phyloP scores from a whole-genome alignment of 2,113 vertebrate genomes.

The Microcebus jonahi region DNA sequence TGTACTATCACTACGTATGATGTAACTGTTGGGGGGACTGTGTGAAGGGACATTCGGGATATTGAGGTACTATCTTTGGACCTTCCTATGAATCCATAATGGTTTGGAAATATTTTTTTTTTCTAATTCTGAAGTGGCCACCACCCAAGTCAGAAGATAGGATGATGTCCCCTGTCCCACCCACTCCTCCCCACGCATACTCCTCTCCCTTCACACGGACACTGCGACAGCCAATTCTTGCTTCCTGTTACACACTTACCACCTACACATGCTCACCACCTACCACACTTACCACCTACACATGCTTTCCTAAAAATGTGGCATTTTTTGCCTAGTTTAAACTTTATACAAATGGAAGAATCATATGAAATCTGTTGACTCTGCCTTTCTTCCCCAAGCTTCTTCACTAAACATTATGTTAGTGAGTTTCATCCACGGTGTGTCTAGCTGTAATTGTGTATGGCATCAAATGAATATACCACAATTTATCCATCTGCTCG shows the following conservation, averaged over 20 bases:
- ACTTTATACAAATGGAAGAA: not conserved
- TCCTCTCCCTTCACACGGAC: not conserved
- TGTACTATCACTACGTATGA: not conserved
- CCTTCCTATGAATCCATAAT: not conserved
- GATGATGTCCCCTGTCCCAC: not conserved
- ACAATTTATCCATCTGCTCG: not conserved
- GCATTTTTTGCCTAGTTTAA: not conserved
- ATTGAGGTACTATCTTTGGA: not conserved
- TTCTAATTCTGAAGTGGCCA: not conserved
- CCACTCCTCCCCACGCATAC: not conserved
- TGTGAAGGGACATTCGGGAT: not conserved
- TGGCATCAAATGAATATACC: not conserved
- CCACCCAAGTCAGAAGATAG: not conserved
- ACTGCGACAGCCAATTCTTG: not conserved
- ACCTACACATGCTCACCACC: not conserved
- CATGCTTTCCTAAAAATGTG: not conserved
- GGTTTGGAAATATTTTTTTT: not conserved
- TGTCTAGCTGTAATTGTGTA: not conserved
- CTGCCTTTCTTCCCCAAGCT: not conserved
- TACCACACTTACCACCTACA: not conserved
- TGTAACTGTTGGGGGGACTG: not conserved
- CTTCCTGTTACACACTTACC: not conserved
- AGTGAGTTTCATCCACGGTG: not conserved
- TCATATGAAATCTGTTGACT: not conserved
- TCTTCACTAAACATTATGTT: not conserved